Evolutionary conservation across 2,888 invertebrate species (phyloP).

Genomic region (Aleiodes testaceus): DNA sequence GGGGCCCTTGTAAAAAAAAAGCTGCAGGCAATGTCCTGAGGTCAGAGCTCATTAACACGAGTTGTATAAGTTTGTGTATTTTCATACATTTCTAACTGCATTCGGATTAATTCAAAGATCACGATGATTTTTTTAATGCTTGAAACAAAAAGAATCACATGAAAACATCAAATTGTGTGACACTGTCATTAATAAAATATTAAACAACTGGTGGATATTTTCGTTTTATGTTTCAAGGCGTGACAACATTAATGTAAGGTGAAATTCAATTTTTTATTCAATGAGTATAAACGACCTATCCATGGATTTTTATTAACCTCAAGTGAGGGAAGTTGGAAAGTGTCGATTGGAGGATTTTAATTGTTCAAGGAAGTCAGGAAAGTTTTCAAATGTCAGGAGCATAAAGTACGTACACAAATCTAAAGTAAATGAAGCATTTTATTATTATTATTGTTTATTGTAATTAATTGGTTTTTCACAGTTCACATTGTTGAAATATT

Average conservation of each 20-base stretch:
- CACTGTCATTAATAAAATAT: conserved; percentile 21
- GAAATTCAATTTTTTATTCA: conserved; percentile 1
- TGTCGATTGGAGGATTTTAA: conserved; percentile 30
- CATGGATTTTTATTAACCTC: conserved; percentile 20
- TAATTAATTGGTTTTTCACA: no score
- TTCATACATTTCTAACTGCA: conserved; percentile 20
- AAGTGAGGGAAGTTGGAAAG: conserved; percentile 16
- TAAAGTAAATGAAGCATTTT: background rate
- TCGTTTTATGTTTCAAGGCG: conserved; percentile 31
- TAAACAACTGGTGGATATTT: conserved; percentile 4
- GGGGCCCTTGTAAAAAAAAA: conserved; percentile 4
- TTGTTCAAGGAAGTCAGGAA: conserved; percentile 27
- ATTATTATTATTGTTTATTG: no score
- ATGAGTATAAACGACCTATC: background rate
- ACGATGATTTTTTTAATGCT: background rate
- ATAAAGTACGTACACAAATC: background rate
- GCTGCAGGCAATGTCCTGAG: background rate
- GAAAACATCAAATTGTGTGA: conserved; percentile 25
- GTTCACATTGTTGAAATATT: no score
- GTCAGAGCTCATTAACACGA: conserved; percentile 22
- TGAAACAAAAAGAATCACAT: conserved; percentile 5
- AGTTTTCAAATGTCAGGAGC: conserved; percentile 27
- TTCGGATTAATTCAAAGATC: background rate
- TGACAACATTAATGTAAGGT: conserved; percentile 14
- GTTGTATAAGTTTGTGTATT: background rate